Conservation (phyloP, 2,797 vertebrate species). For the Anabas testudineus region DNA sequence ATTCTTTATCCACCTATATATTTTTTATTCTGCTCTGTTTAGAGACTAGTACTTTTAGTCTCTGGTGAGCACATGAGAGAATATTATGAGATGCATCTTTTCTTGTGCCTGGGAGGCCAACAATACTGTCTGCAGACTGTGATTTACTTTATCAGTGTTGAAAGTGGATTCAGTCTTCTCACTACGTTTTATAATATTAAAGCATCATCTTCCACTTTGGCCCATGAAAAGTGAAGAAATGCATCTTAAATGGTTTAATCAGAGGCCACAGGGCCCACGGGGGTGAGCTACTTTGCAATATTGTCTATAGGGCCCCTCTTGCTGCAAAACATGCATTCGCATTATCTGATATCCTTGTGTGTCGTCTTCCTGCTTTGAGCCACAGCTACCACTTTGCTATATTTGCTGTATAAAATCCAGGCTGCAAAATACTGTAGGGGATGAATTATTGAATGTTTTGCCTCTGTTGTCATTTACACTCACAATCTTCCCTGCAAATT, state of each 20-base stretch:
- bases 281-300: neutral
- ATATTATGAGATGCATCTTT: neutral
- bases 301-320: neutral
- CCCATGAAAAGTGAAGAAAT: too few relatives aligned
- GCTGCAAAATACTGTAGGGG: constrained; percentile 38
- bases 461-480: constrained; percentile 44
- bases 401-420: constrained; percentile 51
- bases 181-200: neutral
- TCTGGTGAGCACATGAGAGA: too few relatives aligned
- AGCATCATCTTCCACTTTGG: neutral
- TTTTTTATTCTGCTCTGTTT: constrained; percentile 4
- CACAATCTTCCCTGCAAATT: constrained; percentile 24
- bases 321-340: neutral
- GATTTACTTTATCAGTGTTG: constrained; percentile 15
- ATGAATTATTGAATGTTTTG: constrained; percentile 60
- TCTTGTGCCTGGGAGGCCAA: neutral
- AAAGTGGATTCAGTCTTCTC: neutral
- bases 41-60: neutral
- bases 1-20: constrained; percentile 2
- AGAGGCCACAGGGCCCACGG: neutral
- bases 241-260: too few relatives aligned
- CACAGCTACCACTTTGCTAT: constrained; percentile 30
- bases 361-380: constrained; percentile 29
- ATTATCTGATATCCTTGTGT: constrained; percentile 33
- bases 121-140: neutral